Evolutionary conservation across 2,797 vertebrate species (phyloP).

Genomic region (Eurystomus glaucurus): DNA sequence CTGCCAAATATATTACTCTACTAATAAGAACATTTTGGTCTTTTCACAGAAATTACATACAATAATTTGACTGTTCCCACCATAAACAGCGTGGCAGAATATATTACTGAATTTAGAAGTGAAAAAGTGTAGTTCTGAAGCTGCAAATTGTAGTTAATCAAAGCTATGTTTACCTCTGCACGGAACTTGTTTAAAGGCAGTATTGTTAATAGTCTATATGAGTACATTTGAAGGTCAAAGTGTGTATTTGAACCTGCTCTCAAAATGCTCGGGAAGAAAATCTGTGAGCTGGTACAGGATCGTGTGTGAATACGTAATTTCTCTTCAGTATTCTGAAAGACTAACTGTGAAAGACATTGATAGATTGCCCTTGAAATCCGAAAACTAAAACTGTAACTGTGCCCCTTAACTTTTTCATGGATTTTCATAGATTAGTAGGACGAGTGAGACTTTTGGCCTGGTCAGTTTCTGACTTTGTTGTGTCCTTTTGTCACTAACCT

Average conservation of each 20-base stretch:
- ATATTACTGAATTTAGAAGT: background rate
- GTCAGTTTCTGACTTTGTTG: background rate
- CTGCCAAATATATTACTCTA: background rate
- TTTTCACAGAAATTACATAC: background rate
- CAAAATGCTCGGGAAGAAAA: background rate
- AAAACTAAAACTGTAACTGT: background rate
- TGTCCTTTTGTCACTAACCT: background rate
- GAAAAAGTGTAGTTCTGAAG: background rate
- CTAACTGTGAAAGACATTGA: background rate
- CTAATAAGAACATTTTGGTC: background rate
- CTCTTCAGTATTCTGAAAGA: background rate
- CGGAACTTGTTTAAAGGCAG: background rate
- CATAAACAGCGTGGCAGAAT: rapidly evolving
- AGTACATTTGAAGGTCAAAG: background rate
- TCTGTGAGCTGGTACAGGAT: background rate
- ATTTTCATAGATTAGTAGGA: background rate
- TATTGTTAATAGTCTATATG: background rate
- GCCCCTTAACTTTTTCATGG: background rate
- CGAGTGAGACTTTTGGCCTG: background rate
- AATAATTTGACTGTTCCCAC: background rate
- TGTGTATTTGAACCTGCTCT: background rate
- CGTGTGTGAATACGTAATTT: background rate
- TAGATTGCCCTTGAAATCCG: background rate
- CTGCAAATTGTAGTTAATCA: background rate
- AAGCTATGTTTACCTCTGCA: background rate